Evolutionary conservation across 1,140 invertebrate species (phyloP), one percentile per base, ranked within the genome.

Genomic region (Listronotus bonariensis): DNA sequence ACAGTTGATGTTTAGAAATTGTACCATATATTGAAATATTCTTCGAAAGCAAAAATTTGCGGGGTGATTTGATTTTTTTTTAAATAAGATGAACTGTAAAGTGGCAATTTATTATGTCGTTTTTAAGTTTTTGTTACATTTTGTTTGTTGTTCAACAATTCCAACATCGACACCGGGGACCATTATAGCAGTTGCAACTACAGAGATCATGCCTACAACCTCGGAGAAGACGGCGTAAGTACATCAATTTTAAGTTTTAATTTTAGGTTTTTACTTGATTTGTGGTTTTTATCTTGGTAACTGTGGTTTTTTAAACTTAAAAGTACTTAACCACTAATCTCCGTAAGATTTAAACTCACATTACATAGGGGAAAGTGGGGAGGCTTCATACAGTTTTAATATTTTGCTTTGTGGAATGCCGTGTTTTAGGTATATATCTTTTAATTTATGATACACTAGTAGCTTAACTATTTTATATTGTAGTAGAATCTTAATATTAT

Each of bases 151-250:
- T 64, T 42, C 61, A 8, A 64, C 41, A 17, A 40, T 64, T 11
- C 31, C 48, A 15, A n/a, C 20, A 40, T 9, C 61, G 17, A 55
- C 52, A 15, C 64, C 72, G 1, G 61, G 60, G 20, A 11, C 56
- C 15, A 53, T 49, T 14, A 49, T 54, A 40, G 32, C 62, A 32
- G 34, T 55, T 15, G 67, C 69, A 17, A 71, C 69, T 17, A 70
- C 69, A 9, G 54, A 62, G 54, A n/a, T 41, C 43, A 54, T 20
- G 20, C 26, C 32, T 36, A 51, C 43, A 46, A 49, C 52, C 11
- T 63, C 63, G 6, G 55, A 61, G 42, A 69, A 71, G 59, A 53
- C 67, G 14, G 59, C 40, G 70, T 71, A 65, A 69, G 65, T 66
- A 53, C 54, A 43, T n/a, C 20, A 53, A 53, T 14, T 32, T 34